These are phyloP conservation scores for Cyprinus carpio DNA, from an alignment of 2,113 vertebrate genomes.

Conservation along the genomic window DNA sequence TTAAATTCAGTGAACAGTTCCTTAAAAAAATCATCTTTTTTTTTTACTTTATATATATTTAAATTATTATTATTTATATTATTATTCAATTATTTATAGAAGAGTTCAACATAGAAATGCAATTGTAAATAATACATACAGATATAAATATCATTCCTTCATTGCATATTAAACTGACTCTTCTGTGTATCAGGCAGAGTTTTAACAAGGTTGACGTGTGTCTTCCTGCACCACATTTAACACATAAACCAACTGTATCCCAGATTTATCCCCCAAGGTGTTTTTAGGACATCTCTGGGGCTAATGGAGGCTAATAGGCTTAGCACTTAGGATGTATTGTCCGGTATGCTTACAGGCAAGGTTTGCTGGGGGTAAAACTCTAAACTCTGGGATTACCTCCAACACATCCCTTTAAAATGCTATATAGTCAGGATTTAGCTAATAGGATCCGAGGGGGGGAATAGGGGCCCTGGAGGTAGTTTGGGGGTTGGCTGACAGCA, in stretches of 20 bases:
- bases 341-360: conserved; percentile 88
- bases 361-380: conserved; percentile 97
- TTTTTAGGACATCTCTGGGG: conserved; percentile 78
- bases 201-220: background rate
- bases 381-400: conserved; percentile 90
- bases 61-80: too few relatives aligned
- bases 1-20: too few relatives aligned
- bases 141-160: background rate
- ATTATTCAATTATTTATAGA: too few relatives aligned
- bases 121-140: background rate
- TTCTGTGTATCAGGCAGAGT: background rate
- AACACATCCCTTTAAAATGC: conserved; percentile 96
- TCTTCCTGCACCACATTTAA: conserved; percentile 63
- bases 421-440: conserved; percentile 92
- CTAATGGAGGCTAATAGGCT: conserved; percentile 92
- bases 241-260: conserved; percentile 73
- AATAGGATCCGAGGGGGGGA: conserved; percentile 85
- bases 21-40: too few relatives aligned
- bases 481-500: conserved; percentile 59
- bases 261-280: conserved; percentile 77
- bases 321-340: conserved; percentile 88
- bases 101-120: background rate
- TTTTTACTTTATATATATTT: too few relatives aligned
- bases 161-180: background rate
- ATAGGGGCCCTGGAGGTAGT: conserved; percentile 59